Percentiles rank a stretch among this genome's conserved stretches.
These are phyloP conservation scores for Scaptomyza pallida DNA, from an alignment of 1,140 invertebrate species.

Conservation along the genomic window DNA sequence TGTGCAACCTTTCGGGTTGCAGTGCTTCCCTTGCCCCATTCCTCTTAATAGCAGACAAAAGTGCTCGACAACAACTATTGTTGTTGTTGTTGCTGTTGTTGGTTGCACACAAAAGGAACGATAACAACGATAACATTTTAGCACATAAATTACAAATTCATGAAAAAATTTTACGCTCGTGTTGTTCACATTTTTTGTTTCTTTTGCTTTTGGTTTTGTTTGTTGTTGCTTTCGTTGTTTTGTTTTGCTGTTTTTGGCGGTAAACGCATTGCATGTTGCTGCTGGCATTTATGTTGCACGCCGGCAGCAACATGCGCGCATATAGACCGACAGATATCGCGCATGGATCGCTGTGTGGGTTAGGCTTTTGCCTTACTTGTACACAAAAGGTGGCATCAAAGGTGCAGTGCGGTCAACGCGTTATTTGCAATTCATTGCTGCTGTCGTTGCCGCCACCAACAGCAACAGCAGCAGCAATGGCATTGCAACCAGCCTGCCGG, in stretches of 20 bases:
- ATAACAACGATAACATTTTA: conserved; percentile 82
- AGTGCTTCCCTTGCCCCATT: background rate
- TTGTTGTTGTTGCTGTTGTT: conserved; percentile 30
- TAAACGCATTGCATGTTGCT: conserved; percentile 76
- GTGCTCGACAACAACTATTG: conserved; percentile 32
- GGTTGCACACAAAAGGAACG: conserved; percentile 63
- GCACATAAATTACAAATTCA: conserved; percentile 82
- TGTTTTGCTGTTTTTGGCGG: conserved; percentile 76
- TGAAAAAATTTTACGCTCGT: conserved; percentile 79
- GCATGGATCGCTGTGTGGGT: conserved; percentile 29
- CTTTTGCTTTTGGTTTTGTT: conserved; percentile 22
- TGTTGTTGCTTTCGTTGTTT: conserved; percentile 44
- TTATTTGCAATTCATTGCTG: conserved; percentile 81
- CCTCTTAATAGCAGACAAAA: conserved; percentile 44
- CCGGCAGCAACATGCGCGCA: conserved; percentile 51
- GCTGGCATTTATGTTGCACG: conserved; percentile 65
- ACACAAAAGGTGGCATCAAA: conserved; percentile 77
- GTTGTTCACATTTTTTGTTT: conserved; percentile 65
- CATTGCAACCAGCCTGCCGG: conserved; percentile 19
- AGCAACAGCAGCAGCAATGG: conserved; percentile 50
- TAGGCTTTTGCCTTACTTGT: conserved; percentile 65
- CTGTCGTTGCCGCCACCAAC: conserved; percentile 13
- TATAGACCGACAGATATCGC: conserved; percentile 64
- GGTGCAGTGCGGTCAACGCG: conserved; percentile 78
- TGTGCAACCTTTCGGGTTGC: conserved; percentile 24